Evolutionary conservation across 2,113 vertebrate genomes (phyloP).

Genomic region (Siniperca chuatsi): DNA sequence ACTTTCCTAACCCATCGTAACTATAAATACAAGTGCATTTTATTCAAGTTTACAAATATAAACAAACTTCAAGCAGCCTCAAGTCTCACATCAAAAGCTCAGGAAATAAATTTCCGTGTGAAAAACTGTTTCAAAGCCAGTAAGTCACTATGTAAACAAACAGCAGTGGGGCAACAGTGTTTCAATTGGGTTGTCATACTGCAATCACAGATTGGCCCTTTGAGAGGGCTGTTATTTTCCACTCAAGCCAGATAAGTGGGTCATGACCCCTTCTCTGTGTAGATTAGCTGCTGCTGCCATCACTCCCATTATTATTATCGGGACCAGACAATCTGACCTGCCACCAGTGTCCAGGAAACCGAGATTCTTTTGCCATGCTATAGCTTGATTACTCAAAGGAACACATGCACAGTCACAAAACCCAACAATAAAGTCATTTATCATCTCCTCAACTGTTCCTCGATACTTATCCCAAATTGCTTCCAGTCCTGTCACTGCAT

Average conservation of each 20-base stretch:
- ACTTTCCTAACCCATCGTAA: conserved; percentile 3
- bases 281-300: conserved; percentile 72
- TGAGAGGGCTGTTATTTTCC: conserved; percentile 71
- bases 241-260: conserved; percentile 71
- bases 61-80: conserved; percentile 36
- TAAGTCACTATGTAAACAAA: conserved; percentile 39
- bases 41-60: conserved; percentile 33
- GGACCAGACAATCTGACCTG: conserved; percentile 71
- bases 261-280: conserved; percentile 67
- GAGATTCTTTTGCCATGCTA: conserved; percentile 58
- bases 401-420: conserved; percentile 64
- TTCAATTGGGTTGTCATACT: conserved; percentile 32
- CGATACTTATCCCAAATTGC: conserved; percentile 70
- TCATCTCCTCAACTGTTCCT: conserved; percentile 65
- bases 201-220: conserved; percentile 46
- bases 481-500: conserved; percentile 75
- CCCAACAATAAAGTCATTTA: conserved; percentile 67
- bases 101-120: conserved; percentile 39
- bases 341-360: conserved; percentile 69
- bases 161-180: conserved; percentile 22
- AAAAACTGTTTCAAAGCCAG: conserved; percentile 28
- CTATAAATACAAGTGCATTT: conserved; percentile 38
- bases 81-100: conserved; percentile 54
- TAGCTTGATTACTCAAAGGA: conserved; percentile 78
- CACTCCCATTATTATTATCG: conserved; percentile 75